phyloP scores from a whole-genome alignment of 2,888 invertebrate genomes.

The Oscheius myriophilus region DNA sequence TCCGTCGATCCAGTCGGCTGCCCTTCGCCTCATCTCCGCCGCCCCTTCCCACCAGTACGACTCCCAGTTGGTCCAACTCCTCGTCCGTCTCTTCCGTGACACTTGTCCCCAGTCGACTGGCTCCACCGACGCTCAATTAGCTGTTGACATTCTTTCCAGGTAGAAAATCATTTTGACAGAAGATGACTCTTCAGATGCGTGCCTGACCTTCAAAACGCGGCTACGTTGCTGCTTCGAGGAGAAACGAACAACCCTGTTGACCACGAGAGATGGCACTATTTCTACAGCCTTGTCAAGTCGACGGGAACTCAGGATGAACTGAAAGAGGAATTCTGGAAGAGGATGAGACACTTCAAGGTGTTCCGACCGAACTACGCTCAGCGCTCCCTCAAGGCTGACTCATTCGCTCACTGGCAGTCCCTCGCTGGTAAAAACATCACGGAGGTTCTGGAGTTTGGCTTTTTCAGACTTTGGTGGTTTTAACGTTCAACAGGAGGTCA shows the following conservation, averaged over 20 bases:
- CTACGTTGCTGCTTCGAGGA: slow-evolving; percentile 51
- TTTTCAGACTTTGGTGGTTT: slow-evolving; percentile 40
- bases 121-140: slow-evolving; percentile 49
- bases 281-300: slow-evolving; percentile 51
- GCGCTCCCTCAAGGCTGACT: slow-evolving; percentile 46
- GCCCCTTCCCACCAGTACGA: slow-evolving; percentile 35
- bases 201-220: slow-evolving; percentile 56
- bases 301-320: slow-evolving; percentile 43
- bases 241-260: slow-evolving; percentile 45
- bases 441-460: not conserved
- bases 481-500: slow-evolving; percentile 33
- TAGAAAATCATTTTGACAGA: slow-evolving; percentile 22
- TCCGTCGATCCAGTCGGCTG: slow-evolving; percentile 32
- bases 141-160: slow-evolving; percentile 53
- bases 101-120: slow-evolving; percentile 49
- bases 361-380: slow-evolving; percentile 56
- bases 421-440: not conserved
- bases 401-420: slow-evolving; percentile 35
- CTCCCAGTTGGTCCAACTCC: slow-evolving; percentile 40
- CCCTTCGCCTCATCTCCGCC: slow-evolving; percentile 41
- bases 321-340: slow-evolving; percentile 53
- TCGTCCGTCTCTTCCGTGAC: slow-evolving; percentile 58
- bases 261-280: slow-evolving; percentile 56
- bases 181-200: slow-evolving; percentile 31
- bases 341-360: slow-evolving; percentile 53